phyloP scores from a whole-genome alignment of 2,888 invertebrate species.

The Cephalotes varians region DNA sequence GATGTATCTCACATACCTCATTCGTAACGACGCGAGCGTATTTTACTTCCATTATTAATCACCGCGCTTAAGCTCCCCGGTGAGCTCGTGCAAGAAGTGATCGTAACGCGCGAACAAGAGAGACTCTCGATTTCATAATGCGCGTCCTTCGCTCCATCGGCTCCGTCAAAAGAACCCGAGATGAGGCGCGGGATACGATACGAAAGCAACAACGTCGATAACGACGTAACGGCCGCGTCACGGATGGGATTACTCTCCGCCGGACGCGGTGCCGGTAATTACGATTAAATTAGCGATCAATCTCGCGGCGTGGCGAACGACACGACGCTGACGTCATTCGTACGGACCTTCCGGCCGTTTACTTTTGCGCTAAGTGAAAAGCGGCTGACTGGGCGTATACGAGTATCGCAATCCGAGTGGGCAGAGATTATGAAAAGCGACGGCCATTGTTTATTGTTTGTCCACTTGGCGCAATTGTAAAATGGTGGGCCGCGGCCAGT shows the following conservation, averaged over 20 bases:
- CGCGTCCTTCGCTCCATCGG: slow-evolving; percentile 44
- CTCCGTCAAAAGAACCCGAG: slow-evolving; percentile 18
- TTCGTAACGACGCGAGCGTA: slow-evolving; percentile 22
- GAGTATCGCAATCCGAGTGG: slow-evolving; percentile 34
- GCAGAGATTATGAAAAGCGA: slow-evolving; percentile 44
- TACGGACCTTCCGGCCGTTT: slow-evolving; percentile 44
- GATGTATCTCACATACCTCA: not conserved
- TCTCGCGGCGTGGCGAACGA: slow-evolving; percentile 21
- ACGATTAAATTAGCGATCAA: slow-evolving; percentile 50
- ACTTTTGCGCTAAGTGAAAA: slow-evolving; percentile 48
- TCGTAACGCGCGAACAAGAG: slow-evolving; percentile 14
- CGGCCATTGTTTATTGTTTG: slow-evolving; percentile 53
- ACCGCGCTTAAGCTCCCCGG: slow-evolving; percentile 14
- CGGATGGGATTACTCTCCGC: slow-evolving; percentile 9
- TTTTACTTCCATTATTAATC: slow-evolving; percentile 40
- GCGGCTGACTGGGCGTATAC: slow-evolving; percentile 25
- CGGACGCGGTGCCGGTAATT: slow-evolving; percentile 40
- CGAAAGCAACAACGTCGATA: slow-evolving; percentile 17
- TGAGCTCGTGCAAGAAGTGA: slow-evolving; percentile 16
- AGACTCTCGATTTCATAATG: slow-evolving; percentile 42
- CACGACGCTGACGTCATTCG: slow-evolving; percentile 40
- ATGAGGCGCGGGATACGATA: slow-evolving; percentile 14
- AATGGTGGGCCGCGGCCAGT: not conserved
- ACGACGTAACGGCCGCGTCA: slow-evolving; percentile 29
- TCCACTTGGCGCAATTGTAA: slow-evolving; percentile 23